Conservation (phyloP, 1,140 invertebrate genomes). For the Phocides pigmalion region DNA sequence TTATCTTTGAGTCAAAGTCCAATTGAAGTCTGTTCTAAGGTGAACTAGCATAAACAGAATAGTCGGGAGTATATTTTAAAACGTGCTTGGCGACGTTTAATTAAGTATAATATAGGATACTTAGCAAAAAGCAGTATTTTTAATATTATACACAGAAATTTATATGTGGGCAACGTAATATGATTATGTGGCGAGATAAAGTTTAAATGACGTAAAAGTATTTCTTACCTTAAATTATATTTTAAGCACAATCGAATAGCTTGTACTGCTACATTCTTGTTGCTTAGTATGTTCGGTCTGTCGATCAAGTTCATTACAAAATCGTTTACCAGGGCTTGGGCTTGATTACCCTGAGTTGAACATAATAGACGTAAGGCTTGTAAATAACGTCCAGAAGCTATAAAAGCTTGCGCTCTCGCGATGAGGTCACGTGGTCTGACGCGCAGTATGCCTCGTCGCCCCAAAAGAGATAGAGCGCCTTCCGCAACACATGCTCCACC, state of each 20-base stretch:
- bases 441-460: slow-evolving; percentile 93
- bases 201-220: background rate
- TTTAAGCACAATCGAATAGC: slow-evolving; percentile 67
- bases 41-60: no score
- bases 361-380: slow-evolving; percentile 83
- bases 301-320: slow-evolving; percentile 59
- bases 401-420: slow-evolving; percentile 56
- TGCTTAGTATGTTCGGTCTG: slow-evolving; percentile 60
- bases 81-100: no score
- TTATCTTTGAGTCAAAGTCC: no score
- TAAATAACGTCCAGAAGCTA: slow-evolving; percentile 85
- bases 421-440: slow-evolving; percentile 88
- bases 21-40: no score
- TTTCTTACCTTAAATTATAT: slow-evolving; percentile 59
- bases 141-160: no score
- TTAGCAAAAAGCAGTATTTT: no score
- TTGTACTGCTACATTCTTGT: slow-evolving; percentile 64
- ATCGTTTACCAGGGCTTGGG: slow-evolving; percentile 50
- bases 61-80: no score
- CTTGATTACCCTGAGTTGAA: slow-evolving; percentile 50
- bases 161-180: no score
- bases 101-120: no score
- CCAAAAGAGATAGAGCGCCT: slow-evolving; percentile 93
- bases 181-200: no score
- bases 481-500: slow-evolving; percentile 94